Base-by-base conservation (phyloP, 1,140 invertebrate species). In the Pristionchus pacificus region DNA sequence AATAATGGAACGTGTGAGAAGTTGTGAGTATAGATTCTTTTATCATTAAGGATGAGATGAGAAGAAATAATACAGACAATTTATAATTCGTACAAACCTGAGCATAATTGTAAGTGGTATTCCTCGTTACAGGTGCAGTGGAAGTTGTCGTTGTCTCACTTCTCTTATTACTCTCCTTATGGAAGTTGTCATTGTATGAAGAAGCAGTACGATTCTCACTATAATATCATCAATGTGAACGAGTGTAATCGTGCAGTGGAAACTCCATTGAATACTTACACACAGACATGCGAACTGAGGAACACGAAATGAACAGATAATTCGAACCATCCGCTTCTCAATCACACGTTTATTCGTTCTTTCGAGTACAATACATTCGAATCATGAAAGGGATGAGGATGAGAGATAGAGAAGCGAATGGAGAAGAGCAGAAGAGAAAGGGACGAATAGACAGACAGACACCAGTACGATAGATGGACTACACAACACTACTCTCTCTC, bases 61-160 rank as follows among this genome's bases (percentile, higher is more conserved):
- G 6, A 10, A 19, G 38, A 49, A 19, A n/a, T n/a, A n/a, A n/a
- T n/a, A n/a, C n/a, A n/a, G n/a, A n/a, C n/a, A n/a, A n/a, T n/a
- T n/a, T n/a, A 14, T 58, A 66, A 29, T 29, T 14, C 14, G 24
- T 2, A 65, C 49, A 14, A 19, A 73, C 71, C 59, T 58, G 55
- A 10, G 65, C 62, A 38, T 73, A 73, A 61, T 55, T 68, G 59
- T 73, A 73, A 25, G 71, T 63, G 32, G 71, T 68, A 30, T 55
- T 68, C 49, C 65, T 68, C 19, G 71, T 63, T 24, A 68, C 13
- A 25, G 71, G 71, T 64, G 25, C 38, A 13, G 65, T 73, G 2
- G 71, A 49, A 27, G 49, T 72, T 3, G 71, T 72, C 2, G 71
- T 73, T 10, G 71, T 68, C 31, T 73, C 71, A 30, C 6, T 49